Conservation (phyloP, 2,113 vertebrate species). For the Leptobrachium ailaonicum region DNA sequence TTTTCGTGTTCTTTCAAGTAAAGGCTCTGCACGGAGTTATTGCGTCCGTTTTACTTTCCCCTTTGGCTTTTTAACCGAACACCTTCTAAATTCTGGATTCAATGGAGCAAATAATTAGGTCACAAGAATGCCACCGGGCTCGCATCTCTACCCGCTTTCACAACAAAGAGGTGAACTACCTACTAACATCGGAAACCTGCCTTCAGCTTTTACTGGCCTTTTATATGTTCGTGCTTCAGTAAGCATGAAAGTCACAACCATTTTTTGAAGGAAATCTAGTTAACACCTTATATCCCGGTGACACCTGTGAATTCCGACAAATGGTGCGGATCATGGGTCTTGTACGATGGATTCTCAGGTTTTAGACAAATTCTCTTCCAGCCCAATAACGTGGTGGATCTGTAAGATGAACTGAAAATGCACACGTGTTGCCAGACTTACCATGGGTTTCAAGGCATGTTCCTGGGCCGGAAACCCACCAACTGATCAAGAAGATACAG, state of each 20-base stretch:
- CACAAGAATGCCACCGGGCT: neutral
- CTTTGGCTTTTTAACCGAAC: neutral
- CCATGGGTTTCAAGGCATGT: too few relatives aligned
- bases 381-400: too few relatives aligned
- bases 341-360: too few relatives aligned
- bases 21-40: neutral
- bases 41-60: neutral
- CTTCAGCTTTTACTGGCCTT: neutral
- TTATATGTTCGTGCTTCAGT: neutral
- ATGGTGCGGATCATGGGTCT: neutral
- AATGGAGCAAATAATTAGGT: conserved; percentile 15
- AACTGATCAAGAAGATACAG: too few relatives aligned
- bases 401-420: too few relatives aligned
- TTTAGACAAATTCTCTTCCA: too few relatives aligned
- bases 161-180: conserved; percentile 7
- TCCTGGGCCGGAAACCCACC: too few relatives aligned
- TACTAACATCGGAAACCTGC: neutral
- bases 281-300: neutral
- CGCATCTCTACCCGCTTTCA: too few relatives aligned
- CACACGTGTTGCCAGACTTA: too few relatives aligned
- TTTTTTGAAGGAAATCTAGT: neutral
- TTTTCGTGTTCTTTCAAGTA: neutral
- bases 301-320: neutral
- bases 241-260: conserved; percentile 7
- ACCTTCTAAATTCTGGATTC: neutral